Evolutionary conservation across 2,797 vertebrate species (phyloP), one percentile per base, ranked within the genome.

Genomic region (Synaphobranchus kaupii): DNA sequence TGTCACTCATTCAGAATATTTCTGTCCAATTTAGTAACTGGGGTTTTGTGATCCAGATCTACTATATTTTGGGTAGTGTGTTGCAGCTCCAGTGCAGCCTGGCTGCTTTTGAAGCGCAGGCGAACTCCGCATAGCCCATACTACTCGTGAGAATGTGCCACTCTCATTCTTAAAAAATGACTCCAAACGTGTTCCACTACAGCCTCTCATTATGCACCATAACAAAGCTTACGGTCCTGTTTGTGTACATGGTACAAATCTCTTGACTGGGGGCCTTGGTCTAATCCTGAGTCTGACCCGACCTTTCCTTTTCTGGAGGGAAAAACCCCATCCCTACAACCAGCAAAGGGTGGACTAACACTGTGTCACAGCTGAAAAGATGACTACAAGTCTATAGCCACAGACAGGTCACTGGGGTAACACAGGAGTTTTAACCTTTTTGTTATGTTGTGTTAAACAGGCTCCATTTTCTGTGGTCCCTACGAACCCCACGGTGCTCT

Each of bases 221-320:
- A 84, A 84, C 58, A 47, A 54, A 52, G 22, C 17, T n/a, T n/a
- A 25, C 8, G 63, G 84, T 15, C 34, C 60, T 48, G 34, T 34
- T 56, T 83, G 50, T 31, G 50, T 34, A 52, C 47, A 52, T 44
- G 50, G 39, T 4, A 52, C 12, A 28, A 82, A 28, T 47, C 7
- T 52, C 60, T 66, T 25, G 47, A 22, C 25, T 28, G 58, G 58
- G 58, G 22, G 28, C 52, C 58, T 25, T 54, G 13, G 78, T 87
- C 80, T 87, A 87, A 87, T 83, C 76, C 39, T 10, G 5, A 68
- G 58, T 52, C 31, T 50, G 80, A 86, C 68, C 85, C 56, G 44
- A 50, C 78, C 34, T 87, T 83, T 82, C 54, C 56, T 52, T 68
- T 83, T 87, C 47, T 34, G 66, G 58, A 50, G 5, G 15, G 50